These are phyloP conservation scores for Ceyx margarethae DNA, from an alignment of 2,113 vertebrate species.

Conservation along the genomic window DNA sequence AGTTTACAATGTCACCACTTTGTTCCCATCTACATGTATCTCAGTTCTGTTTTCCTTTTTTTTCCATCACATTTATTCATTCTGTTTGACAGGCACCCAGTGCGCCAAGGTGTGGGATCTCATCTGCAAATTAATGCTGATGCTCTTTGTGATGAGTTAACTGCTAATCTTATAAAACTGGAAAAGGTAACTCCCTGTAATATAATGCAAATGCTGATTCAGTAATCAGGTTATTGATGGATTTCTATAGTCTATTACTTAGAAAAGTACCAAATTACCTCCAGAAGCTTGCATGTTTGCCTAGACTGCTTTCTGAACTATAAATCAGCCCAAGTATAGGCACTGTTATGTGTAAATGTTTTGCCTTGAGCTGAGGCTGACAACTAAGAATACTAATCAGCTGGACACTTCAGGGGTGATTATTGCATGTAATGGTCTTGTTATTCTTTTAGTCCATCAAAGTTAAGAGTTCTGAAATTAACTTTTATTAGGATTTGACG, in stretches of 20 bases:
- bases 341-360: background rate
- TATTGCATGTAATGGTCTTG: background rate
- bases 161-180: conserved; percentile 86
- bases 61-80: background rate
- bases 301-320: background rate
- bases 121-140: conserved; percentile 75
- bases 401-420: background rate
- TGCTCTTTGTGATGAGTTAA: conserved; percentile 83
- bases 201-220: background rate
- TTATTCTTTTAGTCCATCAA: background rate
- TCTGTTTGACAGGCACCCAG: conserved; percentile 66
- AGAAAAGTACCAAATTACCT: background rate
- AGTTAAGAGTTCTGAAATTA: background rate
- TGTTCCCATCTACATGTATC: background rate
- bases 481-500: background rate
- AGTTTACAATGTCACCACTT: background rate
- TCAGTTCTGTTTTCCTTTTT: background rate
- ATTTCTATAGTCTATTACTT: background rate
- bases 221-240: background rate
- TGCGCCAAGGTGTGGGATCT: conserved; percentile 51
- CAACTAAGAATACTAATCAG: background rate
- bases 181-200: conserved; percentile 82
- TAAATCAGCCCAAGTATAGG: background rate
- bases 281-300: background rate
- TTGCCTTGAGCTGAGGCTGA: background rate